Conservation (phyloP, 2,888 invertebrate genomes). For the Gasteruption jaculator region DNA sequence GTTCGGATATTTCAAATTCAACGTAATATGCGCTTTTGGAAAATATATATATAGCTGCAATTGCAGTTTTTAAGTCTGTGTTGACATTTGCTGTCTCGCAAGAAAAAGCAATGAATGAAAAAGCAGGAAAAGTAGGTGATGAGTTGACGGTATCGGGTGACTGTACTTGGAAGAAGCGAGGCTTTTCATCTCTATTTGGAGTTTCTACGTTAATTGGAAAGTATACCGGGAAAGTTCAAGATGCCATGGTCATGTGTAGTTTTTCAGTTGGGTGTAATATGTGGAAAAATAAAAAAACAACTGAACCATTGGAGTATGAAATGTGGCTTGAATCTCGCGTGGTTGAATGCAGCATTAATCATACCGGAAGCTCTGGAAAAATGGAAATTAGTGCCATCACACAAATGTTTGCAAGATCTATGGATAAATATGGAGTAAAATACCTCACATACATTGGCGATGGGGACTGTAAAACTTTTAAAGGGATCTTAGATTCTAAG, state of each 20-base stretch:
- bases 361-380: constrained; percentile 11
- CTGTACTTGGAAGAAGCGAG: constrained; percentile 20
- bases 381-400: constrained; percentile 4
- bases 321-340: constrained; percentile 13
- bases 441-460: constrained; percentile 12
- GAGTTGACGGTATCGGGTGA: constrained; percentile 24
- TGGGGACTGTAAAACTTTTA: constrained; percentile 16
- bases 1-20: constrained; percentile 17
- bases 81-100: constrained; percentile 18
- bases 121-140: constrained; percentile 19
- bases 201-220: constrained; percentile 24
- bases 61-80: constrained; percentile 18
- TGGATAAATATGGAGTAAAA: constrained; percentile 10
- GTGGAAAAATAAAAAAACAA: constrained; percentile 17
- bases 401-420: constrained; percentile 6
- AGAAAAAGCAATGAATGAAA: constrained; percentile 22
- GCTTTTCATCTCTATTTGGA: constrained; percentile 24
- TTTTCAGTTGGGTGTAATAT: constrained; percentile 17
- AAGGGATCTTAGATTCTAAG: constrained; percentile 6
- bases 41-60: constrained; percentile 22
- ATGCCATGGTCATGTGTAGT: constrained; percentile 19
- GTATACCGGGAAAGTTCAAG: constrained; percentile 21
- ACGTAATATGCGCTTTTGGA: constrained; percentile 18
- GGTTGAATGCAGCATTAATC: constrained; percentile 8
- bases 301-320: constrained; percentile 13